phyloP scores from a whole-genome alignment of 2,113 vertebrate species.

The Bubalus kerabau region DNA sequence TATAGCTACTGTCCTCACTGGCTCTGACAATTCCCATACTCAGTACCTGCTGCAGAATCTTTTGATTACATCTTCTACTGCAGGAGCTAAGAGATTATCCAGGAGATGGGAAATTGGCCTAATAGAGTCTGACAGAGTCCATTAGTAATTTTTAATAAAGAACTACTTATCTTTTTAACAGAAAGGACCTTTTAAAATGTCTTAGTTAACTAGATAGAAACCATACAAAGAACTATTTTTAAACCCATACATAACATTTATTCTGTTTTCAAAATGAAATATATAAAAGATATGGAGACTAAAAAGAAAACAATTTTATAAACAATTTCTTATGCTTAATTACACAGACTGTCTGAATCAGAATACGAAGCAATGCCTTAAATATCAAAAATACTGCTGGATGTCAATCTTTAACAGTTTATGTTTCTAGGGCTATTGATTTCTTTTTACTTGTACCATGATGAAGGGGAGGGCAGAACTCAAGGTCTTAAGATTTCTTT shows the following conservation, averaged over 20 bases:
- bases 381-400: neutral
- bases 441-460: conserved; percentile 44
- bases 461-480: neutral
- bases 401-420: neutral
- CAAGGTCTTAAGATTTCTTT: conserved; percentile 25
- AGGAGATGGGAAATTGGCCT: neutral
- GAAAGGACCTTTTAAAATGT: neutral
- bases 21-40: neutral
- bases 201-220: neutral
- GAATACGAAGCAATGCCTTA: neutral
- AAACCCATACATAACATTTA: neutral
- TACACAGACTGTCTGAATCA: neutral
- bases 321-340: neutral
- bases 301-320: neutral
- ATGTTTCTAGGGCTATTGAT: conserved; percentile 35
- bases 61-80: neutral
- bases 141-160: neutral
- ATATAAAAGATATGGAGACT: neutral
- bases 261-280: conserved; percentile 16
- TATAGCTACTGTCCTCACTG: neutral
- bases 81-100: neutral
- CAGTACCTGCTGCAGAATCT: neutral
- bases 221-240: neutral
- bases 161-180: neutral
- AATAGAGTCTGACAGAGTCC: neutral